Evolutionary conservation across 2,113 vertebrate genomes (phyloP).

Genomic region (Notarius quadriscutis): DNA sequence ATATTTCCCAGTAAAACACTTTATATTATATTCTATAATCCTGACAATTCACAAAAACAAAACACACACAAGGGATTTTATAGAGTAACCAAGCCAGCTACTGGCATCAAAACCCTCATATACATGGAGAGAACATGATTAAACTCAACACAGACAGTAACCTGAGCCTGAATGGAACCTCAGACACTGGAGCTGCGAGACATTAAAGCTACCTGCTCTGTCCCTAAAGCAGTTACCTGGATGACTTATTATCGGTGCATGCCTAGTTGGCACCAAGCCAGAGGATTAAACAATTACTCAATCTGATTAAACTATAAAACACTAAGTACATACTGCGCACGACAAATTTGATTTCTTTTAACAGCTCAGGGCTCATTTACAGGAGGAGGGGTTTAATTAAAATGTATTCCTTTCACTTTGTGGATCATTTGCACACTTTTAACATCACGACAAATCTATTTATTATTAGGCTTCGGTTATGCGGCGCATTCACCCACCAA

Average conservation of each 20-base stretch:
- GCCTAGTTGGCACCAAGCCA: not conserved
- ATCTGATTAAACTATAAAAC: conserved; percentile 8
- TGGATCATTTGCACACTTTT: not conserved
- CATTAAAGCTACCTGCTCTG: not conserved
- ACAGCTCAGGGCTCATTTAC: not conserved
- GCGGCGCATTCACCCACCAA: too few species aligned
- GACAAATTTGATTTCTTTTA: not conserved
- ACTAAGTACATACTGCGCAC: not conserved
- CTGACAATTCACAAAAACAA: not conserved
- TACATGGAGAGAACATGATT: not conserved
- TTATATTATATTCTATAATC: too few species aligned
- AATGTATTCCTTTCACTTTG: not conserved
- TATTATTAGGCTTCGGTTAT: not conserved
- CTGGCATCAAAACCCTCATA: not conserved
- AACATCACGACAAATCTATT: not conserved
- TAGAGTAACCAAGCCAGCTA: not conserved
- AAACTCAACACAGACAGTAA: not conserved
- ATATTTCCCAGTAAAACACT: too few species aligned
- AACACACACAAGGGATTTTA: not conserved
- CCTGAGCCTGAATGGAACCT: not conserved
- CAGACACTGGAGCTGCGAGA: not conserved
- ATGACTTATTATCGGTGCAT: not conserved
- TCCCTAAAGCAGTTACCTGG: not conserved
- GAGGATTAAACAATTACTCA: not conserved
- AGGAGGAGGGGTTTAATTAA: not conserved